Evolutionary conservation across 2,113 vertebrate species (phyloP).

Genomic region (Hemiscyllium ocellatum): DNA sequence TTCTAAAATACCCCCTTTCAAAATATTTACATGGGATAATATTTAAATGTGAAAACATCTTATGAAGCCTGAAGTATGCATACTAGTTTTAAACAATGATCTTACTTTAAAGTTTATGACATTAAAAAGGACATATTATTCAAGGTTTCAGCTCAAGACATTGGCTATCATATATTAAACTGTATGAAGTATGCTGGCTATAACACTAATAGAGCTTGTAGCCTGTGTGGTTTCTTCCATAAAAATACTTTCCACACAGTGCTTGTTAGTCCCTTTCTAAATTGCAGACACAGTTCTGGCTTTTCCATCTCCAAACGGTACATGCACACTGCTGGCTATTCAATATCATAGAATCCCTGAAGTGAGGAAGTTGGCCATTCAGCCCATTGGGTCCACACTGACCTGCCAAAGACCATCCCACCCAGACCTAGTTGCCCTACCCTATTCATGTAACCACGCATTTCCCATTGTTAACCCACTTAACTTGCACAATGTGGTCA

Average conservation of each 20-base stretch:
- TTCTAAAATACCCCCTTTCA: not conserved
- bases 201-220: not conserved
- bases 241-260: not conserved
- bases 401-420: too few relatives aligned
- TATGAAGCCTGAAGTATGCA: not conserved
- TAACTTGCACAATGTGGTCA: too few relatives aligned
- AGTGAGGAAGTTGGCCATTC: too few relatives aligned
- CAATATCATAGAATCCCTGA: too few relatives aligned
- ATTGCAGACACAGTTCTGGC: not conserved
- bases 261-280: not conserved
- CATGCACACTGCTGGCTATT: not conserved
- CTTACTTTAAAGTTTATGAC: not conserved
- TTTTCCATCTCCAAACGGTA: not conserved
- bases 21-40: not conserved
- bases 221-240: not conserved
- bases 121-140: not conserved
- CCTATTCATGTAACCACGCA: too few relatives aligned
- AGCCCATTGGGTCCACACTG: too few relatives aligned
- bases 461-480: too few relatives aligned
- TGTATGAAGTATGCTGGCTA: not conserved
- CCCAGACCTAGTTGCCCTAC: too few relatives aligned
- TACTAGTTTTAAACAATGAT: not conserved
- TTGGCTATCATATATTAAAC: not conserved
- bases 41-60: not conserved
- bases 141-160: not conserved